Base-by-base conservation (phyloP, 92 coral and sea anemone species). In the Blastomussa wellsi region DNA sequence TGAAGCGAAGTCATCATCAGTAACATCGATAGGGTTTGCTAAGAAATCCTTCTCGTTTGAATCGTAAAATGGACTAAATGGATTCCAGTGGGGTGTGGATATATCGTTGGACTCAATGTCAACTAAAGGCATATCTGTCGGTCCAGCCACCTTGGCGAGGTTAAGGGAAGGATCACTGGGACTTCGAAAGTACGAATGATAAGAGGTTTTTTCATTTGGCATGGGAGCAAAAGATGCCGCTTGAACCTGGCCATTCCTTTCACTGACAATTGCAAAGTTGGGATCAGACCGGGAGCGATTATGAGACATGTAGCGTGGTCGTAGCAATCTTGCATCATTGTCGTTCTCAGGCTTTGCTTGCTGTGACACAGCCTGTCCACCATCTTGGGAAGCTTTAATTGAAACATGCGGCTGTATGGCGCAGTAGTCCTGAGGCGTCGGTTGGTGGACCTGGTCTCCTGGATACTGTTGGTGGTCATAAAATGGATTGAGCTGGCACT, bases 101-200 rank as follows among this genome's bases (percentile, higher is more conserved):
- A 79, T 88, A 19, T 86, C 78, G 76, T 78, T 55, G 10, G 90
- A 84, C 17, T 85, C 98, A 49, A 94, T 87, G 39, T 83, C 84
- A 47, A 94, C 95, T 31, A 94, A 79, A 62, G 87, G 86, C 68
- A 82, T 91, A 31, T 87, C 88, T 13, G 75, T 10, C 20, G 86
- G 89, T 10, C 89, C 88, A 5, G 79, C 28, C 14, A 78, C 88
- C 47, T 86, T 93, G n/a, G 33, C 36, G 38, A 75, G 79, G 55
- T 82, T 57, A 44, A 94, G 91, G 14, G 95, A 84, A 1, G 98
- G 98, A 81, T 94, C 98, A 84, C 98, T 94, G 11, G 98, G 95
- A 35, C 95, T 92, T 16, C 95, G 92, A 42, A 90, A 88, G 44
- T 87, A 86, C 7, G 88, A 35, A 20, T 81, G 90, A 15, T 86